phyloP scores from a whole-genome alignment of 2,888 invertebrate species.

The Tetheella fluctuosa region DNA sequence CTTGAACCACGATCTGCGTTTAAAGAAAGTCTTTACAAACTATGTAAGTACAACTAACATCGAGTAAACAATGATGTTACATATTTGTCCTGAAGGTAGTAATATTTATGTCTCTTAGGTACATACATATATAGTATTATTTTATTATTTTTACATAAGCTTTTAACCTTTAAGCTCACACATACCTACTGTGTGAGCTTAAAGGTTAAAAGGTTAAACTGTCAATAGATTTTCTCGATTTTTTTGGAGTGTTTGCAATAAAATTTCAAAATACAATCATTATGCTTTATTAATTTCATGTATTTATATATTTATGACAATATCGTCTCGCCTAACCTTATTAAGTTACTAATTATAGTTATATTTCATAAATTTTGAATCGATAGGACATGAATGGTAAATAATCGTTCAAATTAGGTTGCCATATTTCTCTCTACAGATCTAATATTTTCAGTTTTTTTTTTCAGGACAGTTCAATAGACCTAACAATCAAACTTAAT shows the following conservation, averaged over 20 bases:
- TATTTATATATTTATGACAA: conserved; percentile 86
- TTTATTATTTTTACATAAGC: too few relatives aligned
- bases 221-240: too few relatives aligned
- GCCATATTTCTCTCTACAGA: conserved; percentile 61
- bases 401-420: conserved; percentile 74
- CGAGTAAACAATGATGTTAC: background rate
- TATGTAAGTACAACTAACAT: conserved; percentile 20
- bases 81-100: background rate
- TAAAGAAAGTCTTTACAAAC: conserved; percentile 50
- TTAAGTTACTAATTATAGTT: conserved; percentile 83
- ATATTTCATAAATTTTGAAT: conserved; percentile 83
- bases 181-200: too few relatives aligned
- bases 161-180: too few relatives aligned
- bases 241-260: conserved; percentile 23
- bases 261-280: conserved; percentile 80
- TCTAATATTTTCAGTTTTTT: conserved; percentile 61
- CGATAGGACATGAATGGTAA: conserved; percentile 82
- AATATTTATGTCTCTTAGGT: too few relatives aligned
- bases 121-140: too few relatives aligned
- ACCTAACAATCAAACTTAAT: conserved; percentile 72
- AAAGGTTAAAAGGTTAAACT: too few relatives aligned
- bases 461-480: conserved; percentile 64
- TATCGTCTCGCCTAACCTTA: conserved; percentile 85
- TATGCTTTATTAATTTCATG: conserved; percentile 85
- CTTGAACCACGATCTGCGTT: conserved; percentile 53